A percentile compares a stretch with the other conserved stretches of the same genome.
Conservation (phyloP, 2,797 vertebrate species). For the Myotis vivesi region DNA sequence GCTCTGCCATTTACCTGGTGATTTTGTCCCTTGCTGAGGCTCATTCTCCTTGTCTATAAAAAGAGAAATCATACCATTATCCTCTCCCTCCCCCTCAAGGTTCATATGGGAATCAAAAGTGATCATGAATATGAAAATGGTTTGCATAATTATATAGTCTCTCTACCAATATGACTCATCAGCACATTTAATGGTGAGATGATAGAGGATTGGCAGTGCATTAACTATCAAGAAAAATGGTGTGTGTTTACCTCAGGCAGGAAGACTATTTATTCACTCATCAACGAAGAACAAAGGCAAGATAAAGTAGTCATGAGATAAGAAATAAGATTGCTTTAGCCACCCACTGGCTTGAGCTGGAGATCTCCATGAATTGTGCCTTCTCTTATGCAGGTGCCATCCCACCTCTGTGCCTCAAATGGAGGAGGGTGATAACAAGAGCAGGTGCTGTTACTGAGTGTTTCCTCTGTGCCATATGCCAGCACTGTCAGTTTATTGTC, state of each 20-base stretch:
- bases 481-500: background rate
- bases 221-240: background rate
- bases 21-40: background rate
- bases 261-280: conserved; percentile 51
- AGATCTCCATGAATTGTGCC: background rate
- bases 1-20: background rate
- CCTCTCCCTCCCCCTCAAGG: background rate
- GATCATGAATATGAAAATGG: background rate
- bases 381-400: background rate
- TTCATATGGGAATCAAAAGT: background rate
- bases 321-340: background rate
- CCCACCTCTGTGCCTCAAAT: background rate
- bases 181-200: background rate
- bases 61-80: background rate
- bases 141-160: background rate
- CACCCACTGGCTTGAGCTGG: background rate
- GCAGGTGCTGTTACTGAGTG: background rate
- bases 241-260: conserved; percentile 48
- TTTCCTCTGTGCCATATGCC: background rate
- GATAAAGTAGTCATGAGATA: conserved; percentile 46
- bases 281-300: conserved; percentile 59
- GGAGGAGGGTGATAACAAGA: background rate
- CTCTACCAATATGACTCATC: background rate
- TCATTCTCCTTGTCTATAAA: background rate
- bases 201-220: background rate